A percentile compares a stretch with the other conserved stretches of the same genome.
Evolutionary conservation across 2,888 invertebrate species (phyloP).

Genomic region (Charanyca ferruginea): DNA sequence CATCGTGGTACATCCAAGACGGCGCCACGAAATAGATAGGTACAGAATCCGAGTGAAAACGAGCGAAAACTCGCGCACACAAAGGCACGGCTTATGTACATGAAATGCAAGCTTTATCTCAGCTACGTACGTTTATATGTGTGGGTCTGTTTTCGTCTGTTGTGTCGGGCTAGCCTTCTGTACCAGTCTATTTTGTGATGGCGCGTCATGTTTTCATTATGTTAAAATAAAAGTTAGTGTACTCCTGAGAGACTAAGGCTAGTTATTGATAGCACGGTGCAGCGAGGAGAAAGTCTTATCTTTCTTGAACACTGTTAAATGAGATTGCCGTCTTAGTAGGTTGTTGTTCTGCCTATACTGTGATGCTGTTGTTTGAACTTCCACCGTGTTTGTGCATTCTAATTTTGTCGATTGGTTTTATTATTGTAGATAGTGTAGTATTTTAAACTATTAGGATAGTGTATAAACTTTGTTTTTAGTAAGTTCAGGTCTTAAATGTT

Average conservation of each 20-base stretch:
- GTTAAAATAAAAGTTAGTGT: constrained; percentile 68
- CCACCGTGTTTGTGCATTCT: neutral
- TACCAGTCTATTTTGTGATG: neutral
- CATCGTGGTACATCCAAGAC: constrained; percentile 32
- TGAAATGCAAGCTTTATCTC: neutral
- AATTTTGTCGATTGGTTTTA: neutral
- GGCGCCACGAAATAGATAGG: neutral
- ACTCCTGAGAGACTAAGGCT: constrained; percentile 48
- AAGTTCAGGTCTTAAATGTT: neutral
- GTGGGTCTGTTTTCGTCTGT: neutral
- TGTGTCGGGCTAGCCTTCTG: neutral
- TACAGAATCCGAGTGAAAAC: constrained; percentile 8
- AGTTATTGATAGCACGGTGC: constrained; percentile 47
- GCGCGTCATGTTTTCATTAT: constrained; percentile 65
- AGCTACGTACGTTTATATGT: neutral
- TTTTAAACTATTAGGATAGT: neutral
- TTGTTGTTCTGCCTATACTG: constrained; percentile 5
- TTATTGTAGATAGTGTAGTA: neutral
- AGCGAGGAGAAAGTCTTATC: constrained; percentile 32
- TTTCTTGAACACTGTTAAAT: constrained; percentile 33
- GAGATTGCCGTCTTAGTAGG: constrained; percentile 30
- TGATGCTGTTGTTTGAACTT: constrained; percentile 17
- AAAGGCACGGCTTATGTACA: neutral
- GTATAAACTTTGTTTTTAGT: neutral
- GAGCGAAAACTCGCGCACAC: neutral